Conservation (phyloP, 2,888 invertebrate genomes). For the Sarcophaga variegata region DNA sequence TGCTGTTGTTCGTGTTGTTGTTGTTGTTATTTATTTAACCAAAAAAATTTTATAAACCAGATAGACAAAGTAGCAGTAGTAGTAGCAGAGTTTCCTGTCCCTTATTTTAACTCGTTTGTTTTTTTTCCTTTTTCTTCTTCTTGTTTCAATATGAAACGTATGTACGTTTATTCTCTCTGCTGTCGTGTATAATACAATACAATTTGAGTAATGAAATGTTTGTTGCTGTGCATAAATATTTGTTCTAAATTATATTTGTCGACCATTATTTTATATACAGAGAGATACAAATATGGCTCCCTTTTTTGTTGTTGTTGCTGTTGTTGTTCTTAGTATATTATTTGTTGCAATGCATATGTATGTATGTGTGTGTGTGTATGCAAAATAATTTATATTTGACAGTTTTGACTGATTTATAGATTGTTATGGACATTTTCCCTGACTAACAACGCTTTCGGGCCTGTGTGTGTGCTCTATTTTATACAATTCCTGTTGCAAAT, state of each 20-base stretch:
- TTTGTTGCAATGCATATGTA: neutral
- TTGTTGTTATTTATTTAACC: neutral
- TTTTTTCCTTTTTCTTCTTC: neutral
- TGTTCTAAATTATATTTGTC: slow-evolving; percentile 26
- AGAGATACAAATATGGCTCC: neutral
- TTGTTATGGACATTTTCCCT: slow-evolving; percentile 55
- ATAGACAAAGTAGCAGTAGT: neutral
- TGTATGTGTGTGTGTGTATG: slow-evolving; percentile 41
- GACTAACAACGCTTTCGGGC: neutral
- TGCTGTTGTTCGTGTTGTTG: neutral
- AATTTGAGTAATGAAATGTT: slow-evolving; percentile 4
- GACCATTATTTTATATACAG: neutral
- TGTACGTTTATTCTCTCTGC: neutral
- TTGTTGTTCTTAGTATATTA: slow-evolving; percentile 39
- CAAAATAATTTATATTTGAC: slow-evolving; percentile 71
- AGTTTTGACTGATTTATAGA: slow-evolving; percentile 72
- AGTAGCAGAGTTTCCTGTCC: neutral
- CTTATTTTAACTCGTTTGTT: neutral
- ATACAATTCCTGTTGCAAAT: neutral
- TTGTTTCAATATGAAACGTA: neutral
- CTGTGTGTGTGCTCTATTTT: neutral
- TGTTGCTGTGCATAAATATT: slow-evolving; percentile 29
- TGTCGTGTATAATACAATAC: too few species aligned
- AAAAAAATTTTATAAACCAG: neutral
- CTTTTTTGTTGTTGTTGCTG: neutral